phyloP scores from a whole-genome alignment of 2,797 vertebrate species.

The Mastacembelus armatus region DNA sequence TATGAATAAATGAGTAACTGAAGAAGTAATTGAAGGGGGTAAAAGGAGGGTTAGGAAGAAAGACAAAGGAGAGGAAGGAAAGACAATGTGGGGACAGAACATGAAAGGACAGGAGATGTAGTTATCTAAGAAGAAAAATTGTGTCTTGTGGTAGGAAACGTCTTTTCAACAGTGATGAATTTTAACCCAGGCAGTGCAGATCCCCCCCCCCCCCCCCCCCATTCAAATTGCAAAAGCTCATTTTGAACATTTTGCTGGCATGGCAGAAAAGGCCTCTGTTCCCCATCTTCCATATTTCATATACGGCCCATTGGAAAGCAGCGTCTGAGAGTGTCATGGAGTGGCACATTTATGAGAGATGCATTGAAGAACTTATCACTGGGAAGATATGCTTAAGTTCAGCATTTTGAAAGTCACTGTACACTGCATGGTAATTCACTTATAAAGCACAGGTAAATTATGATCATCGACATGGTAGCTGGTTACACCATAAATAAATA shows the following conservation, averaged over 20 bases:
- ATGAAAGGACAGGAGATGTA: not conserved
- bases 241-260: conserved; percentile 81
- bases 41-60: not conserved
- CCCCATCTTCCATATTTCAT: conserved; percentile 81
- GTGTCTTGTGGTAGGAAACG: conserved; percentile 10
- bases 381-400: conserved; percentile 67
- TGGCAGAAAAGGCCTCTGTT: conserved; percentile 75
- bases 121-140: conserved; percentile 20
- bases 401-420: conserved; percentile 61
- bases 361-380: conserved; percentile 58
- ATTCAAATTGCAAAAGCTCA: conserved; percentile 77
- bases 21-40: not conserved
- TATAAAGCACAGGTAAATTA: conserved; percentile 3
- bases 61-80: not conserved
- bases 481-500: not conserved
- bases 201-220: not conserved
- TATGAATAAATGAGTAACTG: not conserved
- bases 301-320: conserved; percentile 77
- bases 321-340: conserved; percentile 66
- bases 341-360: conserved; percentile 72
- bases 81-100: too few species aligned
- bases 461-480: not conserved
- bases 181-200: conserved; percentile 34
- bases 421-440: conserved; percentile 22
- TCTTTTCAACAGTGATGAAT: conserved; percentile 35